A percentile compares a stretch with the other conserved stretches of the same genome.
Evolutionary conservation across 2,797 vertebrate genomes (phyloP).

Genomic region (Myotis daubentonii): DNA sequence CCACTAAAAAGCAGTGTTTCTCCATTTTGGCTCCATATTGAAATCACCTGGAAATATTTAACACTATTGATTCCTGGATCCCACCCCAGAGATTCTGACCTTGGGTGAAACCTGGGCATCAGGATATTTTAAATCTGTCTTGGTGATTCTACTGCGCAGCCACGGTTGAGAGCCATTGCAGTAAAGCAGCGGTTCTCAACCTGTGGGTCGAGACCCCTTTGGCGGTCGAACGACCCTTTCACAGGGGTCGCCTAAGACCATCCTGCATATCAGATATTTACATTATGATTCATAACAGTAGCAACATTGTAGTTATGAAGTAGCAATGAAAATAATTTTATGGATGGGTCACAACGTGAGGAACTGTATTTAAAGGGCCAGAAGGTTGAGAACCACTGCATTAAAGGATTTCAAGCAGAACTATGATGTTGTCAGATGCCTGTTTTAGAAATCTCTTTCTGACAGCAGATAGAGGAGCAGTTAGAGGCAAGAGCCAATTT

Average conservation of each 20-base stretch:
- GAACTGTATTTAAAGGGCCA: too few species aligned
- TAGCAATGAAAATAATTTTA: too few species aligned
- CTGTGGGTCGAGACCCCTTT: too few species aligned
- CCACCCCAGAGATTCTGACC: background rate
- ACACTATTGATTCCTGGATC: background rate
- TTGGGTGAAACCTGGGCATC: background rate
- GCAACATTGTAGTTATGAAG: too few species aligned
- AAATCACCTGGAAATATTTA: background rate
- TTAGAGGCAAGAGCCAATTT: background rate
- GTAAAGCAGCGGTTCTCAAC: background rate
- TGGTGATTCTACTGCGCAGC: background rate
- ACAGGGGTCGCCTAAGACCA: too few species aligned
- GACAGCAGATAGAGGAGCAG: background rate
- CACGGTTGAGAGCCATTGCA: background rate
- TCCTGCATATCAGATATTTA: too few species aligned
- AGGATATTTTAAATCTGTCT: conserved; percentile 4
- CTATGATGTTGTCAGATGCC: background rate
- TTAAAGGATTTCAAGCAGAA: background rate
- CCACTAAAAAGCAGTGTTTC: background rate
- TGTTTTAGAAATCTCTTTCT: conserved; percentile 7
- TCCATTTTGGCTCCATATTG: background rate
- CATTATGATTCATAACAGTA: too few species aligned
- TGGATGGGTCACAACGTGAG: too few species aligned
- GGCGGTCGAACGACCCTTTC: too few species aligned
- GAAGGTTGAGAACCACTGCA: background rate